Base-by-base conservation (phyloP, 2,888 invertebrate genomes). In the Geophilus truncorum region DNA sequence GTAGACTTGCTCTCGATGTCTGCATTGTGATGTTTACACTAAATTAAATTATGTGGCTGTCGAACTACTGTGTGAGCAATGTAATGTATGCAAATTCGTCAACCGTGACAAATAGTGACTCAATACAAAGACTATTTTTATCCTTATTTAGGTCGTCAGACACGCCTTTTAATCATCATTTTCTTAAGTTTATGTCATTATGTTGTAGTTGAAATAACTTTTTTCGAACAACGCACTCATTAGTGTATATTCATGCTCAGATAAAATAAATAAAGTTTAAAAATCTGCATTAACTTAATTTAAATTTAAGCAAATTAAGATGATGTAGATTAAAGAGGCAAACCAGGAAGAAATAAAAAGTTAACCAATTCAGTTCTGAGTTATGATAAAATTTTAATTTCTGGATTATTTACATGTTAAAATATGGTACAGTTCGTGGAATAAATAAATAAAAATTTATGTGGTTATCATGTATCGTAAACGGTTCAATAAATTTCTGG, bases 401-500 rank as follows among this genome's bases (percentile, higher is more conserved):
- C 32, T 32, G 32, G 32, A 23, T 62, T 62, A 70, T 70, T 70
- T 70, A 70, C 70, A 70, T 28, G n/a, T 70, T 25, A 70, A 70
- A 70, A 70, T 28, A 5, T 25, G 12, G 28, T n/a, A 15, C 7
- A 28, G 9, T 25, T 4, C 28, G 28, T 10, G n/a, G 28, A 23
- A 6, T 23, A 28, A 25, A 70, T 70, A 70, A 28, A 28, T 12
- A 32, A 77, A 77, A 70, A 12, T 28, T 78, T 45, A 78, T 23
- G 51, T 30, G 6, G 78, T n/a, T 28, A 79, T 18, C 79, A 79
- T 79, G 18, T 79, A 79, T 57, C 79, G 79, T 18, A 79, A 32
- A 23, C 79, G 30, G 79, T 62, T 79, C 32, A 57, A 79, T 18
- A 79, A 32, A 30, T 62, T 79, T 62, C 79, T 51, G 57, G 79